Evolutionary conservation across 1,140 invertebrate genomes (phyloP).

Genomic region (Drosophila repleta): DNA sequence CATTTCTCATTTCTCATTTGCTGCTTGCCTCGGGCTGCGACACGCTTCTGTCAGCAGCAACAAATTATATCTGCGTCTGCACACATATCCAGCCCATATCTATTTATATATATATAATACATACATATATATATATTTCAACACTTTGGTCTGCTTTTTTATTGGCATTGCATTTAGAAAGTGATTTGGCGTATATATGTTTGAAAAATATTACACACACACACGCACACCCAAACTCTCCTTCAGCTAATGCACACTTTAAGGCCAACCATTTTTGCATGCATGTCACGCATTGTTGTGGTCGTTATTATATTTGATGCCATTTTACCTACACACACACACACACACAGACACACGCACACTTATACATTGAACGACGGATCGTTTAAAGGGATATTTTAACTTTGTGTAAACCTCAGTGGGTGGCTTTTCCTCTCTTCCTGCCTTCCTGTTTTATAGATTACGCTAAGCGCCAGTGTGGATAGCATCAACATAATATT

Average conservation of each 20-base stretch:
- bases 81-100: conserved; percentile 1
- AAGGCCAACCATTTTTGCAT: conserved; percentile 34
- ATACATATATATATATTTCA: conserved; percentile 37
- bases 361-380: background rate
- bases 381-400: conserved; percentile 52
- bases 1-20: conserved; percentile 55
- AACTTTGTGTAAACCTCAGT: conserved; percentile 26
- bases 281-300: conserved; percentile 59
- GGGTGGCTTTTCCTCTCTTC: background rate
- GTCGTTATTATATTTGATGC: conserved; percentile 59
- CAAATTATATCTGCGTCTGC: conserved; percentile 40
- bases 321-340: conserved; percentile 34
- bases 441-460: background rate
- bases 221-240: conserved; percentile 13
- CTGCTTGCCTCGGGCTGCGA: conserved; percentile 16
- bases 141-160: conserved; percentile 56
- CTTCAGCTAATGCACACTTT: conserved; percentile 42
- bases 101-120: conserved; percentile 39
- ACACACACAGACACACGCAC: background rate
- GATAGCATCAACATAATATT: background rate
- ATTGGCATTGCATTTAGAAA: conserved; percentile 62
- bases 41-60: conserved; percentile 44
- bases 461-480: conserved; percentile 6
- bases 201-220: conserved; percentile 30
- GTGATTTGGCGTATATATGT: conserved; percentile 53